Percentiles rank a stretch among this genome's conserved stretches.
phyloP scores from a whole-genome alignment of 2,888 invertebrate genomes.

The Anoplius nigerrimus region DNA sequence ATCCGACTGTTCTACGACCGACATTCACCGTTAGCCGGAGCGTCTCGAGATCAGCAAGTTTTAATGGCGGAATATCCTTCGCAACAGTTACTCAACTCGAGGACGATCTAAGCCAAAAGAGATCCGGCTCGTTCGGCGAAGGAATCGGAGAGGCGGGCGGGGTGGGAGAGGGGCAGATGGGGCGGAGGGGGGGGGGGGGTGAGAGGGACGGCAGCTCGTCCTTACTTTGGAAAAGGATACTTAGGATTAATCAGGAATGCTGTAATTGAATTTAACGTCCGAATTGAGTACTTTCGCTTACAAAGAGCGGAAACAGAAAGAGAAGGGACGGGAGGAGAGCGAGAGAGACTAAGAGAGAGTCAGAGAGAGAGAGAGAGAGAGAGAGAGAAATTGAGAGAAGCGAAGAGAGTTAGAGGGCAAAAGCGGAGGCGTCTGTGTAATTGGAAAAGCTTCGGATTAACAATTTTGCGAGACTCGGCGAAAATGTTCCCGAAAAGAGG shows the following conservation, averaged over 20 bases:
- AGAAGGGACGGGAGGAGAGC: constrained; percentile 26
- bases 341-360: constrained; percentile 26
- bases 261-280: constrained; percentile 73
- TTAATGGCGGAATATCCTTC: constrained; percentile 54
- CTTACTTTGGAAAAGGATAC: constrained; percentile 62
- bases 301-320: constrained; percentile 65
- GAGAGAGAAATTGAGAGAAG: constrained; percentile 33
- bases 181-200: constrained; percentile 10
- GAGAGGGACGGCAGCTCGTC: constrained; percentile 29
- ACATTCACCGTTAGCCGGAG: constrained; percentile 20
- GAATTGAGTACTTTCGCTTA: constrained; percentile 74
- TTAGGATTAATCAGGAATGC: constrained; percentile 71
- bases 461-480: constrained; percentile 73
- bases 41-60: constrained; percentile 43
- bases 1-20: constrained; percentile 21
- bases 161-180: constrained; percentile 22
- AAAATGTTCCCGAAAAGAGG: constrained; percentile 66
- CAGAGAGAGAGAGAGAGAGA: constrained; percentile 19
- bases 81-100: constrained; percentile 52
- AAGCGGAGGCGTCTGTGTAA: constrained; percentile 59
- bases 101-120: constrained; percentile 51
- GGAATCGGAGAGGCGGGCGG: constrained; percentile 37
- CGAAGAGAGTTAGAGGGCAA: constrained; percentile 27
- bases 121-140: constrained; percentile 49
- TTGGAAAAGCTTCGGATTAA: constrained; percentile 74